These are phyloP conservation scores for Ageneiosus marmoratus DNA, from an alignment of 2,113 vertebrate genomes.

Conservation along the genomic window DNA sequence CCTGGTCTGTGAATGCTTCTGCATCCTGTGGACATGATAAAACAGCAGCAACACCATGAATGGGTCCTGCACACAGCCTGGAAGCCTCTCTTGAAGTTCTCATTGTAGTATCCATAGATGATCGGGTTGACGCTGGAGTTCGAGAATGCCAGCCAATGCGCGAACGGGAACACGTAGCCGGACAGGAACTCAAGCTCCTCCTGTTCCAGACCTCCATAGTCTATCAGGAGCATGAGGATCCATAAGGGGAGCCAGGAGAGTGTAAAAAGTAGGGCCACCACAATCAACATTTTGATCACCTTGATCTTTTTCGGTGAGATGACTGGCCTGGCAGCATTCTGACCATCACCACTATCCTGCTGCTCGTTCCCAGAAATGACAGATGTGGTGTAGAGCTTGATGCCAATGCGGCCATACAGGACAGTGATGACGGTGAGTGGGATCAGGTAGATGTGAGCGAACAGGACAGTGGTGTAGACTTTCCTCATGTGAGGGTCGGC, in stretches of 20 bases:
- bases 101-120: slow-evolving; percentile 82
- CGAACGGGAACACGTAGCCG: slow-evolving; percentile 77
- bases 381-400: slow-evolving; percentile 71
- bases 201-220: slow-evolving; percentile 69
- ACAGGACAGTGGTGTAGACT: slow-evolving; percentile 77
- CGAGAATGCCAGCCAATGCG: slow-evolving; percentile 82
- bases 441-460: slow-evolving; percentile 74
- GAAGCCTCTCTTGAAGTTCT: slow-evolving; percentile 79
- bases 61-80: slow-evolving; percentile 66
- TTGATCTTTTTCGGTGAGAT: slow-evolving; percentile 74
- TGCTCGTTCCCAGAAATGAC: slow-evolving; percentile 60
- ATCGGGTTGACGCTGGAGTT: slow-evolving; percentile 81
- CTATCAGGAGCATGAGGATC: slow-evolving; percentile 78
- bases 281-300: slow-evolving; percentile 79
- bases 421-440: slow-evolving; percentile 73
- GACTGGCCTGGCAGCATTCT: slow-evolving; percentile 53
- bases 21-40: background rate
- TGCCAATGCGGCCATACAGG: slow-evolving; percentile 76
- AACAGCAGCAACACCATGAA: slow-evolving; percentile 50
- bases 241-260: slow-evolving; percentile 81
- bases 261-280: slow-evolving; percentile 78
- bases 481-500: slow-evolving; percentile 73
- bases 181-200: slow-evolving; percentile 72
- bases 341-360: background rate
- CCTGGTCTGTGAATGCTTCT: slow-evolving; percentile 37